phyloP scores from a whole-genome alignment of 1,140 invertebrate genomes.

The Plectrocnemia conspersa region DNA sequence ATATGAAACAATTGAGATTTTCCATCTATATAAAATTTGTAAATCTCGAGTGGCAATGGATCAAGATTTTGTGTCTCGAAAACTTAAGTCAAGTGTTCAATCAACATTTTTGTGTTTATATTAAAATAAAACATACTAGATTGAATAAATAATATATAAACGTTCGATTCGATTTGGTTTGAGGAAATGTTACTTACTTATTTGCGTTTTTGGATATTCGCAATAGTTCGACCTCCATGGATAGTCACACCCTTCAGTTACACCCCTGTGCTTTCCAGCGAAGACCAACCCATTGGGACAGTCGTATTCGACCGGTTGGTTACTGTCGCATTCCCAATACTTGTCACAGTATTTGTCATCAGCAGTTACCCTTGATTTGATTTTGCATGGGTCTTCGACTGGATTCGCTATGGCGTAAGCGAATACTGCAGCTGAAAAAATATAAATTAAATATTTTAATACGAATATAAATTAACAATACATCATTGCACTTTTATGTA shows the following conservation, averaged over 20 bases:
- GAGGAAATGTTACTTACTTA: conserved; percentile 45
- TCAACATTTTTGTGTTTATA: no score
- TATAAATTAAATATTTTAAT: neutral
- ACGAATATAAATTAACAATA: neutral
- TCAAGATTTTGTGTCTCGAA: no score
- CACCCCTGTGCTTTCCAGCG: conserved; percentile 79
- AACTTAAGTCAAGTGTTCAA: no score
- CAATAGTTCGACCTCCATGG: conserved; percentile 85
- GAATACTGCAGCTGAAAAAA: conserved; percentile 6
- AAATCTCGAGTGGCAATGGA: no score
- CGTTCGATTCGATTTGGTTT: no score
- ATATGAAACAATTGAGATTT: no score
- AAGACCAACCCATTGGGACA: conserved; percentile 88
- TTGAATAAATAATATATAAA: no score
- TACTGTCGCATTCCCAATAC: conserved; percentile 77
- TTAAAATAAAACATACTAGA: no score
- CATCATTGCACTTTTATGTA: neutral
- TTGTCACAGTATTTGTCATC: conserved; percentile 81
- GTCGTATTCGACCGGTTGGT: conserved; percentile 75
- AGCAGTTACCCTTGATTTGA: conserved; percentile 65
- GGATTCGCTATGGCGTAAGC: conserved; percentile 11
- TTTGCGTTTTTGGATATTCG: conserved; percentile 55
- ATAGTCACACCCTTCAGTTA: conserved; percentile 84
- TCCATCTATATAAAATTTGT: no score
- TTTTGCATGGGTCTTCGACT: conserved; percentile 70